Evolutionary conservation across 2,797 vertebrate genomes (phyloP).

Genomic region (Oreonectes daqikongensis): DNA sequence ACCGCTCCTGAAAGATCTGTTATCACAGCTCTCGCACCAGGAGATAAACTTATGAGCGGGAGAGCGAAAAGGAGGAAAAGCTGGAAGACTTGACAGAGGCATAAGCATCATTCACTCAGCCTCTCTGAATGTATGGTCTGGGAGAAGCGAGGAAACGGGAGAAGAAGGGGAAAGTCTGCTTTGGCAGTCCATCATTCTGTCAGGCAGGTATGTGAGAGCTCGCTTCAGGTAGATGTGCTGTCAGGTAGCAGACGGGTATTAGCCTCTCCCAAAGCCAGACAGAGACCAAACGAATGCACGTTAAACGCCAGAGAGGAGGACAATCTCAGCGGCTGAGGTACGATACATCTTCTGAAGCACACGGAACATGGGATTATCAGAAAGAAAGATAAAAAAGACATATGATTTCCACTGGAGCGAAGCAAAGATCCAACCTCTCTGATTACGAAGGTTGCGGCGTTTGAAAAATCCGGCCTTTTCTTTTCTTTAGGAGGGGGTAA

Average conservation of each 20-base stretch:
- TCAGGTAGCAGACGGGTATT: conserved; percentile 80
- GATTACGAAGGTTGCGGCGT: conserved; percentile 36
- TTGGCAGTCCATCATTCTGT: conserved; percentile 81
- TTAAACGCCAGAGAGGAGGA: conserved; percentile 65
- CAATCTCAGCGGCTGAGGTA: conserved; percentile 36
- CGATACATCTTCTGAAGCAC: conserved; percentile 46
- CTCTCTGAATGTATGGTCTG: conserved; percentile 64
- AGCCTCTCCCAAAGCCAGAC: conserved; percentile 67
- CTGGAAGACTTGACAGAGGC: conserved; percentile 45
- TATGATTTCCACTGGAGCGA: not conserved
- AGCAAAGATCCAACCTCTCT: conserved; percentile 7
- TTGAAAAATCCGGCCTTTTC: conserved; percentile 31
- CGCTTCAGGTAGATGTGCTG: conserved; percentile 78
- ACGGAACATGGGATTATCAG: conserved; percentile 40
- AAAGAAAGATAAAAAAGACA: conserved; percentile 40
- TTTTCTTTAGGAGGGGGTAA: conserved; percentile 21
- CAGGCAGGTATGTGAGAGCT: conserved; percentile 77
- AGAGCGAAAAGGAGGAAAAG: conserved; percentile 44
- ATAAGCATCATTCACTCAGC: conserved; percentile 67
- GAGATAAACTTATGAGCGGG: conserved; percentile 37
- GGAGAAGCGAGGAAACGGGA: conserved; percentile 60
- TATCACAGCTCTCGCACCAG: conserved; percentile 30
- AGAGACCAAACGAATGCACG: conserved; percentile 66
- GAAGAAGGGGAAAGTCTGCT: conserved; percentile 67
- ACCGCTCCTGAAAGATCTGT: conserved; percentile 4